phyloP scores from a whole-genome alignment of 2,888 invertebrate species.

The Acleris emargana region DNA sequence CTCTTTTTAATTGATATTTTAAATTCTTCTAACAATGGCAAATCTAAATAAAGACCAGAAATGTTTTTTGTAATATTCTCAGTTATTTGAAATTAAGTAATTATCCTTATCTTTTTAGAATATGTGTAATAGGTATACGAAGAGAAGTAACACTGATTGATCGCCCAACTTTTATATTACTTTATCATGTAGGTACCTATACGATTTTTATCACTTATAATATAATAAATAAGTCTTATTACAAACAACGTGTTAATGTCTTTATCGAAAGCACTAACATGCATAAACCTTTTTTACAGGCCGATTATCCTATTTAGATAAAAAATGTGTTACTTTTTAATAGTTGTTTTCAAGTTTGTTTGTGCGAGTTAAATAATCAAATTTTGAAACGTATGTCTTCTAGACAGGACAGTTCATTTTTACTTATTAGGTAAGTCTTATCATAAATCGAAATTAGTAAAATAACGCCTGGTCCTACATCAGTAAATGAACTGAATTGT shows the following conservation, averaged over 20 bases:
- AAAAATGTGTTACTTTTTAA: background rate
- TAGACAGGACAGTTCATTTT: slow-evolving; percentile 12
- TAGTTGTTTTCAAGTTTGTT: slow-evolving; percentile 22
- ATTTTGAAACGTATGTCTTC: slow-evolving; percentile 29
- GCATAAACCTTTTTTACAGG: slow-evolving; percentile 10
- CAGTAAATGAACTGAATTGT: background rate
- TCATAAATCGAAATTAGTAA: slow-evolving; percentile 6
- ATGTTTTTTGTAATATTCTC: background rate
- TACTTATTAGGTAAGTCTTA: background rate
- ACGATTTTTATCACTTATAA: slow-evolving; percentile 6
- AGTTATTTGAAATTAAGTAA: background rate
- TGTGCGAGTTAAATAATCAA: slow-evolving; percentile 24
- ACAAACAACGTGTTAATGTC: slow-evolving; percentile 7
- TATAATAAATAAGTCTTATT: background rate
- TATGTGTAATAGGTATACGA: too few relatives aligned
- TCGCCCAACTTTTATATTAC: background rate
- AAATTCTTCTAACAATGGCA: too few relatives aligned
- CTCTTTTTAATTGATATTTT: slow-evolving; percentile 13
- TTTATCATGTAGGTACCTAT: slow-evolving; percentile 24
- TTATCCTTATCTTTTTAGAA: background rate
- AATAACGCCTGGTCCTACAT: too few relatives aligned
- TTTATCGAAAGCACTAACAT: slow-evolving; percentile 8
- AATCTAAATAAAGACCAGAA: too few relatives aligned
- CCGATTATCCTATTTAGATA: slow-evolving; percentile 19
- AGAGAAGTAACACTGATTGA: too few relatives aligned